Evolutionary conservation across 2,113 vertebrate genomes (phyloP).

Genomic region (Clarias macrocephalus): DNA sequence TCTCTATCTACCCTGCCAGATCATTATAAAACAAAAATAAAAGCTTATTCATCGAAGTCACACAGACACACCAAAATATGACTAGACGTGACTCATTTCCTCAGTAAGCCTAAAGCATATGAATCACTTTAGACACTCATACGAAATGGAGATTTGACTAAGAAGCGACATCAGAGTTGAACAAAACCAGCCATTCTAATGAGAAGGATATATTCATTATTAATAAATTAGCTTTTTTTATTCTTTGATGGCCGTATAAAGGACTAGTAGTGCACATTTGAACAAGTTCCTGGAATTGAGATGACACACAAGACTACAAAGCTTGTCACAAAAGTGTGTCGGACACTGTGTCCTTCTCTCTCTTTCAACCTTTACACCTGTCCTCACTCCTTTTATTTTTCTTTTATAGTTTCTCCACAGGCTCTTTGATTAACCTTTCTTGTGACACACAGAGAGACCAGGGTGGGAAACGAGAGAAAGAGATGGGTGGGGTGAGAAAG

Average conservation of each 20-base stretch:
- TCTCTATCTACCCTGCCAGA: conserved; percentile 5
- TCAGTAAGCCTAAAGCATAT: conserved; percentile 6
- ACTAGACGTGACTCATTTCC: conserved; percentile 22
- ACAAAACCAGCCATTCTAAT: background rate
- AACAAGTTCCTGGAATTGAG: background rate
- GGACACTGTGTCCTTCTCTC: background rate
- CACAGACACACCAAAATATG: conserved; percentile 3
- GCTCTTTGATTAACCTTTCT: conserved; percentile 37
- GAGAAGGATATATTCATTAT: background rate
- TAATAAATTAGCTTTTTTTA: background rate
- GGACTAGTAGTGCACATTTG: background rate
- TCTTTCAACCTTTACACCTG: conserved; percentile 3
- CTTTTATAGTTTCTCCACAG: conserved; percentile 8
- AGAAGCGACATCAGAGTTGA: background rate
- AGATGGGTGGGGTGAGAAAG: background rate
- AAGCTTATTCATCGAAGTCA: conserved; percentile 12
- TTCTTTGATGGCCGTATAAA: background rate
- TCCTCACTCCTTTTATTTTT: conserved; percentile 1
- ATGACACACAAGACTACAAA: background rate
- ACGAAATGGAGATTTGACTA: background rate
- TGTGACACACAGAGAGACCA: background rate
- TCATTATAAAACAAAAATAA: conserved; percentile 16
- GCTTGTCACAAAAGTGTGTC: background rate
- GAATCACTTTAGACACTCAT: conserved; percentile 5
- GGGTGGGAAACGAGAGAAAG: background rate